Evolutionary conservation across 2,888 invertebrate genomes (phyloP).

Genomic region (Baccha elongata): DNA sequence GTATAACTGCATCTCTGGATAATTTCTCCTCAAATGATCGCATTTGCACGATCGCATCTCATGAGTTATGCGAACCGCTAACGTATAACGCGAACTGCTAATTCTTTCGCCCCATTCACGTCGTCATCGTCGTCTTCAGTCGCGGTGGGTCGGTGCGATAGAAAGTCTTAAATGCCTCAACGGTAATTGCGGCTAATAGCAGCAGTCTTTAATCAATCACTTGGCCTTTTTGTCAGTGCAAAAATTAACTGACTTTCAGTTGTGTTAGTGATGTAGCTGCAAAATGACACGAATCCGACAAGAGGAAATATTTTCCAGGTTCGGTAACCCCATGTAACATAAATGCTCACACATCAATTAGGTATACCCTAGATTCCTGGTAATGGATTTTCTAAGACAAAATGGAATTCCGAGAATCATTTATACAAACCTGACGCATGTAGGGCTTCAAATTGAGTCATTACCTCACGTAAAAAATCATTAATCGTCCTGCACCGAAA

Average conservation of each 20-base stretch:
- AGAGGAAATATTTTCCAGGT: constrained; percentile 21
- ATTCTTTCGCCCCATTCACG: constrained; percentile 41
- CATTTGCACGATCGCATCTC: constrained; percentile 70
- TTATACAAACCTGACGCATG: constrained; percentile 14
- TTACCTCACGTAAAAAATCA: constrained; percentile 59
- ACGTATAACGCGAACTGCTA: constrained; percentile 63
- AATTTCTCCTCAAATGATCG: constrained; percentile 69
- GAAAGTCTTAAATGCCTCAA: constrained; percentile 66
- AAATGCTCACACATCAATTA: constrained; percentile 41
- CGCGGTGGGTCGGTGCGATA: background rate
- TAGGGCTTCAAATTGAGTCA: constrained; percentile 68
- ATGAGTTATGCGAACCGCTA: constrained; percentile 68
- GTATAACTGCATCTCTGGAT: constrained; percentile 37
- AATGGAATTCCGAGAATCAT: constrained; percentile 47
- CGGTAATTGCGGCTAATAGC: constrained; percentile 68
- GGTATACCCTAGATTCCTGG: constrained; percentile 46
- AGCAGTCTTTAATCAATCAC: constrained; percentile 64
- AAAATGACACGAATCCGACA: constrained; percentile 34
- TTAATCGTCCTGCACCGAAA: constrained; percentile 48
- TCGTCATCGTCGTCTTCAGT: no score
- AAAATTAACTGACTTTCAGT: constrained; percentile 16
- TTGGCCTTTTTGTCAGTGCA: constrained; percentile 50
- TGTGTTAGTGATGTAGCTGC: background rate
- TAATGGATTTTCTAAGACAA: constrained; percentile 39
- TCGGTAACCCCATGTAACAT: constrained; percentile 52